phyloP scores from a whole-genome alignment of 2,888 invertebrate genomes.

The Danaus chrysippus region DNA sequence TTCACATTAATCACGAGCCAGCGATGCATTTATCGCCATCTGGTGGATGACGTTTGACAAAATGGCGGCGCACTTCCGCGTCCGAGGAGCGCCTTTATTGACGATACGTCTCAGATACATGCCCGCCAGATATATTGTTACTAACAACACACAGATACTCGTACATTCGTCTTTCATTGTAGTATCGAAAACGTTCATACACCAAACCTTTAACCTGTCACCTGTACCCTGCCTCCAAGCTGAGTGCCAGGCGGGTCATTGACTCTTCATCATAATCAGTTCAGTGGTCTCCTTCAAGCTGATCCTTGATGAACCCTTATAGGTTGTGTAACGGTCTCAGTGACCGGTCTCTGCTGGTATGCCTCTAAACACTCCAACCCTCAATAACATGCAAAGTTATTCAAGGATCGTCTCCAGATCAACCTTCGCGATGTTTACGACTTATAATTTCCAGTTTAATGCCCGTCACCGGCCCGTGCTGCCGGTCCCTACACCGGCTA shows the following conservation, averaged over 20 bases:
- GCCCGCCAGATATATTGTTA: neutral
- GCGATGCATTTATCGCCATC: conserved; percentile 28
- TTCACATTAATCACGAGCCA: conserved; percentile 27
- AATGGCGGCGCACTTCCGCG: conserved; percentile 19
- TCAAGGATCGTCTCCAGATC: conserved; percentile 16
- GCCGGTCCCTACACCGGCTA: conserved; percentile 28
- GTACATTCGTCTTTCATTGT: neutral
- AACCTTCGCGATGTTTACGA: conserved; percentile 22
- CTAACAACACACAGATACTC: neutral
- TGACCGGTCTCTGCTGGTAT: too few relatives aligned
- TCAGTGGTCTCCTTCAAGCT: too few relatives aligned
- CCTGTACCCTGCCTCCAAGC: too few relatives aligned
- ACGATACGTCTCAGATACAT: neutral
- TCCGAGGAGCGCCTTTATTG: conserved; percentile 4
- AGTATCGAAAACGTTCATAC: too few relatives aligned
- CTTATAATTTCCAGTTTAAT: conserved; percentile 30
- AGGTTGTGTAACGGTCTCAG: too few relatives aligned
- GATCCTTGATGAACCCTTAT: too few relatives aligned
- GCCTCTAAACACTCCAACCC: conserved; percentile 10
- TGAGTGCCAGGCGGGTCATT: too few relatives aligned
- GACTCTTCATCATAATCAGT: too few relatives aligned
- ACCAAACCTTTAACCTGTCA: too few relatives aligned
- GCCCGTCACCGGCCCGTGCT: conserved; percentile 21
- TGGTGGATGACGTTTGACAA: conserved; percentile 19
- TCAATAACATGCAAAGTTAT: conserved; percentile 16